Evolutionary conservation across 2,797 vertebrate genomes (phyloP).

Genomic region (Vipera latastei): DNA sequence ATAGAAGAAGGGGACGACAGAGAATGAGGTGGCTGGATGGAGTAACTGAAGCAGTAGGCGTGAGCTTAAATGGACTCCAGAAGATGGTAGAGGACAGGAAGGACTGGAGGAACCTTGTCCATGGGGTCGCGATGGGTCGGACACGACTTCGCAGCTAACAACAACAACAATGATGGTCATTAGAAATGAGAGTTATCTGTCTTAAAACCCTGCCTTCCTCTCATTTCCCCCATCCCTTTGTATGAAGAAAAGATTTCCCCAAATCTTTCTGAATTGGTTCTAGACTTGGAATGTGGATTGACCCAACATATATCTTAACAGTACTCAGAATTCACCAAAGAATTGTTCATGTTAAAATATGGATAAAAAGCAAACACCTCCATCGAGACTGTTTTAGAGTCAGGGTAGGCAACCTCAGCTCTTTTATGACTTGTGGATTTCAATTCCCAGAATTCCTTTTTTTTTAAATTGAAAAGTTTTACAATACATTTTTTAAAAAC

Average conservation of each 20-base stretch:
- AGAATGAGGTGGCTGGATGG: too few species aligned
- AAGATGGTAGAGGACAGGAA: too few species aligned
- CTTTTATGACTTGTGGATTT: too few species aligned
- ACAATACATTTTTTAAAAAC: too few species aligned
- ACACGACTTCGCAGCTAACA: too few species aligned
- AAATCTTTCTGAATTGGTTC: not conserved
- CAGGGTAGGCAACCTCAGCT: not conserved
- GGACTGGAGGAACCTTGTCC: too few species aligned
- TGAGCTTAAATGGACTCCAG: too few species aligned
- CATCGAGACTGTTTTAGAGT: slow-evolving; percentile 48
- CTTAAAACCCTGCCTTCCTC: not conserved
- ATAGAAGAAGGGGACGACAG: too few species aligned
- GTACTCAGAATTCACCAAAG: not conserved
- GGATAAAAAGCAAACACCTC: not conserved
- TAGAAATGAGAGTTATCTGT: not conserved
- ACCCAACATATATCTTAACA: not conserved
- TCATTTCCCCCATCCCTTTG: not conserved
- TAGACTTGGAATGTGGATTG: not conserved
- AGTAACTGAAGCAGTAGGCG: too few species aligned
- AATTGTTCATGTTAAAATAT: not conserved
- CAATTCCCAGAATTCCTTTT: fast-evolving
- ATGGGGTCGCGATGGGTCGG: too few species aligned
- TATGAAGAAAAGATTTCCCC: not conserved
- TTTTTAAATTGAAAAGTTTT: too few species aligned
- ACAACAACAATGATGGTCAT: not conserved